phyloP scores from a whole-genome alignment of 2,888 invertebrate species.

The Dinocampus coccinellae region DNA sequence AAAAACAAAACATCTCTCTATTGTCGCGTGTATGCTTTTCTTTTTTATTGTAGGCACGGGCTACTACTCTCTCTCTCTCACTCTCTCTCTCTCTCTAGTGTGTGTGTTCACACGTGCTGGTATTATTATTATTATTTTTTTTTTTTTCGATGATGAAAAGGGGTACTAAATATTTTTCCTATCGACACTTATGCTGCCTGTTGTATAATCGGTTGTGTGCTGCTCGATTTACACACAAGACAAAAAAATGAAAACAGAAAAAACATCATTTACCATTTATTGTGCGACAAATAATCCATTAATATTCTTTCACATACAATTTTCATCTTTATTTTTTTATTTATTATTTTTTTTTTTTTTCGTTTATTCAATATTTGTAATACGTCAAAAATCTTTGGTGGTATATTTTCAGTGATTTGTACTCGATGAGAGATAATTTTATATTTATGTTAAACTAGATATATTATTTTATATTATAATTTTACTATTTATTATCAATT shows the following conservation, averaged over 20 bases:
- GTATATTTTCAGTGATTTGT: background rate
- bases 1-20: background rate
- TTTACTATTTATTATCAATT: background rate
- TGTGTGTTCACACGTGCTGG: background rate
- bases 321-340: background rate
- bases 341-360: background rate
- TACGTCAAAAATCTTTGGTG: background rate
- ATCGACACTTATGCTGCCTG: background rate
- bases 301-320: background rate
- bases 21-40: background rate
- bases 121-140: background rate
- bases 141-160: background rate
- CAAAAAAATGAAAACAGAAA: background rate
- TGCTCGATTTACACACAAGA: background rate
- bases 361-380: background rate
- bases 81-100: too few relatives aligned
- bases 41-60: background rate
- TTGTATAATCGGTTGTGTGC: background rate
- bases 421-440: background rate
- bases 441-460: background rate
- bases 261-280: conserved; percentile 5
- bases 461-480: background rate
- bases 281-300: conserved; percentile 17
- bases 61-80: too few relatives aligned
- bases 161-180: background rate